Base-by-base conservation (phyloP, 2,888 invertebrate genomes). In the Amiota communis region DNA sequence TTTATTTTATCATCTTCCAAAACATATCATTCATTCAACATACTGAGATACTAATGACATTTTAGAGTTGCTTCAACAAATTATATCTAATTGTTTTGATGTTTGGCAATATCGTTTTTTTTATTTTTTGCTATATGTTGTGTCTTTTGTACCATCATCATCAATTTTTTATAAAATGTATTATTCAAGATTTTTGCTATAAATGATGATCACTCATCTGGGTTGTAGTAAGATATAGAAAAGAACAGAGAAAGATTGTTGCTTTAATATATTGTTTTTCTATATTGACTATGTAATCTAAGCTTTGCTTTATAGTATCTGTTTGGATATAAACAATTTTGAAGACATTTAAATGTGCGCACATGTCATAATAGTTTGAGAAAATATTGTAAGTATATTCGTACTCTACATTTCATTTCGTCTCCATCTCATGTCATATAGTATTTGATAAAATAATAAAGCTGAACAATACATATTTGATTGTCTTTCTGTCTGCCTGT, bases 51-150 rank as follows among this genome's bases (percentile, higher is more conserved):
- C 36, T 36, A 53, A 53, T 53, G 4, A n/a, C 53, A 53, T 6
- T 53, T 53, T 46, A 63, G 13, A 11, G 46, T 36, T 63, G 10
- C 46, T 63, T 63, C 63, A 36, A 11, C 3, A 10, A 36, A 36
- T 17, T 46, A 63, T 63, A 63, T 46, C 51, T 67, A 51, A 67
- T 67, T 67, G 67, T 51, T 67, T 67, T 67, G 67, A 67, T 51
- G 23, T 67, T 67, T 67, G 51, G 51, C 47, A 67, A 67, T 67
- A n/a, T 67, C n/a, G 20, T 51, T 46, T 46, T n/a, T n/a, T 36
- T n/a, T n/a, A n/a, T n/a, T n/a, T n/a, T n/a, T n/a, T n/a, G n/a
- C n/a, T n/a, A n/a, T n/a, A n/a, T 23, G 23, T 47, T 63, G 10
- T 48, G n/a, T 47, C 1, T 23, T 63, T 23, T 20, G 20, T 67